These are phyloP conservation scores for Scylla paramamosain DNA, from an alignment of 1,140 invertebrate genomes.

Conservation along the genomic window DNA sequence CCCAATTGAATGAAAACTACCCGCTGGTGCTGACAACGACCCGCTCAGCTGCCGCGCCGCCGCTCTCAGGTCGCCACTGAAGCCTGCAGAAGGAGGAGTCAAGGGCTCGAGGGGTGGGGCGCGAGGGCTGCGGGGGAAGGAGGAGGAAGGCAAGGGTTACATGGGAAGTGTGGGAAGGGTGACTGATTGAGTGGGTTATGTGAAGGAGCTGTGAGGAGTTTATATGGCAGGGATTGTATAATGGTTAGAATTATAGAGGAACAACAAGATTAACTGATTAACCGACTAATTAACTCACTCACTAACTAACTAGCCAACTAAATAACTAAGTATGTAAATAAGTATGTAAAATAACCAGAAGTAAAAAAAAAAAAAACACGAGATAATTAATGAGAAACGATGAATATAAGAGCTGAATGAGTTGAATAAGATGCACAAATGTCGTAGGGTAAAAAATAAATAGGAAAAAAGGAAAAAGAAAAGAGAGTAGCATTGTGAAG, in stretches of 20 bases:
- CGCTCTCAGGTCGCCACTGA: not conserved
- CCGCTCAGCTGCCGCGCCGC: too few relatives aligned
- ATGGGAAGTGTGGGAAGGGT: not conserved
- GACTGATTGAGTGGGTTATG: not conserved
- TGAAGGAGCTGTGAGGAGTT: too few relatives aligned
- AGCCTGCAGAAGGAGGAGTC: not conserved
- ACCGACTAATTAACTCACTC: too few relatives aligned
- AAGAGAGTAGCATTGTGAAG: not conserved
- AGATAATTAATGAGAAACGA: not conserved
- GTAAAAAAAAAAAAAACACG: too few relatives aligned
- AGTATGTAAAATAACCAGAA: too few relatives aligned
- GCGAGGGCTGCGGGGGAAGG: not conserved
- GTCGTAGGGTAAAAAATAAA: not conserved
- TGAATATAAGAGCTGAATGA: not conserved
- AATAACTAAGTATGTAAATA: too few relatives aligned
- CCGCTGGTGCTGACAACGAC: not conserved
- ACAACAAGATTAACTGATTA: too few relatives aligned
- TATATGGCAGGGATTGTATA: too few relatives aligned
- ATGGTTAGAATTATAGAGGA: too few relatives aligned
- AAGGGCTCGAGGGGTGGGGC: too few relatives aligned
- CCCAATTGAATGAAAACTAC: constrained; percentile 59
- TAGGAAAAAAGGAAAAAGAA: not conserved
- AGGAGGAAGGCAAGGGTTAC: not conserved
- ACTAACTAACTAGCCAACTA: too few relatives aligned
- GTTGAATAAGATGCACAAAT: not conserved